A percentile compares a stretch with the other conserved stretches of the same genome.
These are phyloP conservation scores for Cyprinella venusta DNA, from an alignment of 2,797 vertebrate species.

Conservation along the genomic window DNA sequence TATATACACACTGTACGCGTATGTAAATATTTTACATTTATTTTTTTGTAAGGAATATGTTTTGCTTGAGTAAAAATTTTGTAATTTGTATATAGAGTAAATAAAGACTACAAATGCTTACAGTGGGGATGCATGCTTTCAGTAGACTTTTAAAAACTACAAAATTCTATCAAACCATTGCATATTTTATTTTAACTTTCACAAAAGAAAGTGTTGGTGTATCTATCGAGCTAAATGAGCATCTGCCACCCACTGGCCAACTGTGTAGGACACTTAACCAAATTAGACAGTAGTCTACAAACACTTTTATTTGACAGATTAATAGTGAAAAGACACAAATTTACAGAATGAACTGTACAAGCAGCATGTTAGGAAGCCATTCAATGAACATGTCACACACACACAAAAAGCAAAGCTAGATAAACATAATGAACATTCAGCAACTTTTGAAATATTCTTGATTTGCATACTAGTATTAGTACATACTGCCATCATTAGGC, in stretches of 20 bases:
- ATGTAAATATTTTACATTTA: background rate
- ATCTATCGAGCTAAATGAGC: background rate
- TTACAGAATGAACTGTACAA: background rate
- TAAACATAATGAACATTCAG: background rate
- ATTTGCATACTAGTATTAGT: conserved; percentile 27
- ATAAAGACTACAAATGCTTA: background rate
- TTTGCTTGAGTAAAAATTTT: background rate
- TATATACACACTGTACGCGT: fast-evolving
- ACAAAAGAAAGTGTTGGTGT: too few species aligned
- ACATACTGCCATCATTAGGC: conserved; percentile 45
- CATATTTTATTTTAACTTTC: background rate
- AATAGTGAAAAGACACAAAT: conserved; percentile 29
- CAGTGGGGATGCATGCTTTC: background rate
- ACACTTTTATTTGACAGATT: conserved; percentile 69
- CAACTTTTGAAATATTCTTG: background rate
- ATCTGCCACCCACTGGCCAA: conserved; percentile 71
- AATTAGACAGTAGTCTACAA: conserved; percentile 22
- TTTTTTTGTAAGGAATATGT: background rate
- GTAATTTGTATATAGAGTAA: background rate
- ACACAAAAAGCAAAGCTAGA: background rate
- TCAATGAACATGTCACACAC: background rate
- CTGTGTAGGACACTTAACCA: conserved; percentile 16
- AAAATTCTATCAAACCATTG: background rate
- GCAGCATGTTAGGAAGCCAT: background rate
- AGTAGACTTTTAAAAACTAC: background rate